Base-by-base conservation (phyloP, 2,113 vertebrate genomes). In the Haliaeetus leucogaster region DNA sequence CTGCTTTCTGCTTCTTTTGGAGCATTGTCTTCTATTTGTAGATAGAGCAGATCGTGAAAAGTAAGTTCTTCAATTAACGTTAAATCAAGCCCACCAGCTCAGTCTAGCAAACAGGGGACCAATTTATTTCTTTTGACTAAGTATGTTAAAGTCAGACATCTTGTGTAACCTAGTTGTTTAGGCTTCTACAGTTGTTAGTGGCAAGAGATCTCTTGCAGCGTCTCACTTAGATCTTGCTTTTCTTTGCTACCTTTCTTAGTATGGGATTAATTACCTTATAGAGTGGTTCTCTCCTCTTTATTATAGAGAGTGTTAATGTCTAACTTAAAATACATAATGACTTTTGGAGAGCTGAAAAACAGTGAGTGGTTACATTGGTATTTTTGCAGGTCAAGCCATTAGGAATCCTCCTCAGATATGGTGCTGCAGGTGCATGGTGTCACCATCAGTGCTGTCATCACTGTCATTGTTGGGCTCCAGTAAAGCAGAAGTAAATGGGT, bases 381-480 rank as follows among this genome's bases (percentile, higher is more conserved):
- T 61, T 84, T 91, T 63, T 67, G 27, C 47, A 59, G n/a, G 42
- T 66, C 17, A 66, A 1, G 71, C 9, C 2, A 0, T 30, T 63
- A 56, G 22, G 30, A 72, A 61, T 73, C 23, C 10, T 81, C 19
- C 59, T 95, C 23, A 40, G 45, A 30, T 36, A 13, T 0, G 5
- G 16, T 34, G 20, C 42, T 86, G 65, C 26, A 73, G 52, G 23
- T 82, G 11, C 9, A 5, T 0, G 0, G 8, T 59, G 19, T 58
- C 38, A 34, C 61, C 16, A 15, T 81, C 36, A n/a, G 1, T 55
- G 25, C 42, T 56, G 20, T 36, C 38, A 17, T 11, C 16, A 6
- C 16, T 68, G 38, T 38, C 43, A 16, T 43, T 86, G 17, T 11
- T 66, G 27, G 27, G 26, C 10, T 52, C 4, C 18, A 47, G 3